Conservation (phyloP, 1,140 invertebrate species). For the Diabrotica undecimpunctata region DNA sequence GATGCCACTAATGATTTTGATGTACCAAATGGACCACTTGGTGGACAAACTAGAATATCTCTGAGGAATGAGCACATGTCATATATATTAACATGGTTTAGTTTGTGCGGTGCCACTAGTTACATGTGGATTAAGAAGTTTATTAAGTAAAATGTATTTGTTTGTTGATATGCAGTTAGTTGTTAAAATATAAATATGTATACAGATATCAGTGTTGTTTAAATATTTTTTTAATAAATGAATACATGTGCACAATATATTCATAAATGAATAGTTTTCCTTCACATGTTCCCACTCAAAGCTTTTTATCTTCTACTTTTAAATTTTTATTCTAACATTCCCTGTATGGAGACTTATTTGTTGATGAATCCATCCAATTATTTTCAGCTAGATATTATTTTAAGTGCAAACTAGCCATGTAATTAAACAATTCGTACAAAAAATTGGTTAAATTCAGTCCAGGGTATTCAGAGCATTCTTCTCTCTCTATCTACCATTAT, state of each 20-base stretch:
- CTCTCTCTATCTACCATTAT: too few species aligned
- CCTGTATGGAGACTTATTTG: too few species aligned
- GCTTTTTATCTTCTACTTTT: not conserved
- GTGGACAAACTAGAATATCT: slow-evolving; percentile 83
- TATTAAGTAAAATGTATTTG: slow-evolving; percentile 24
- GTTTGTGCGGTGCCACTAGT: slow-evolving; percentile 58
- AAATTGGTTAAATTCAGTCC: too few species aligned
- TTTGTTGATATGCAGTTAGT: too few species aligned
- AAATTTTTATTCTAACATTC: too few species aligned
- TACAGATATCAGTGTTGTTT: not conserved
- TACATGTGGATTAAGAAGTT: slow-evolving; percentile 65
- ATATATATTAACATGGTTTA: slow-evolving; percentile 91
- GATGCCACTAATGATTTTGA: slow-evolving; percentile 65
- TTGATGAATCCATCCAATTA: too few species aligned
- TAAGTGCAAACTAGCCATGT: too few species aligned
- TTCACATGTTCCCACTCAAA: not conserved
- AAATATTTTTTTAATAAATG: not conserved
- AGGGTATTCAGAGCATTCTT: too few species aligned
- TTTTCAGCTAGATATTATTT: too few species aligned
- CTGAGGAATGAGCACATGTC: slow-evolving; percentile 89
- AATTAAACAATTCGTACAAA: too few species aligned
- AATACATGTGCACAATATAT: too few species aligned
- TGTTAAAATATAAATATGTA: too few species aligned
- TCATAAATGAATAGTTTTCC: not conserved
- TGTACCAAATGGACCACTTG: slow-evolving; percentile 72